Base-by-base conservation (phyloP, 2,888 invertebrate genomes). In the Maniola hyperantus region DNA sequence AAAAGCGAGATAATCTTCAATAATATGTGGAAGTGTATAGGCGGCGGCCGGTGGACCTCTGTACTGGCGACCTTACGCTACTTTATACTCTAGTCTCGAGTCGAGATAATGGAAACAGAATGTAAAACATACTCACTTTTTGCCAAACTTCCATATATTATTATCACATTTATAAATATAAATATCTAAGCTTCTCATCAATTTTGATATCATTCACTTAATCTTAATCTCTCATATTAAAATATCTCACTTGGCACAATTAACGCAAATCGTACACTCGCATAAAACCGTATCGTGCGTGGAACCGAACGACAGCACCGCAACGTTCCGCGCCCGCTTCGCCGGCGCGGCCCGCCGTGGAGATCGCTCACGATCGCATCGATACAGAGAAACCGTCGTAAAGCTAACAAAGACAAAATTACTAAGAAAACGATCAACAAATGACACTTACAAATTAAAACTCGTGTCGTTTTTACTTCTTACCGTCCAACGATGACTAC, bases 201-300 rank as follows among this genome's bases (percentile, higher is more conserved):
- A 91, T 89, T 91, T 91, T 90, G 90, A 91, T 89, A 90, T 88
- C 82, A 84, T 88, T 85, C 91, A 92, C 89, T 91, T 91, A 90
- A 90, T 85, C 90, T 92, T 91, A 91, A 88, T 84, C 82, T 88
- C 85, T 87, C 89, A 85, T 86, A 87, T 77, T 87, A 84, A 88
- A 89, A 88, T 86, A 91, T 89, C 89, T 90, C 90, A 89, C 90
- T 92, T 91, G 92, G 91, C 92, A 92, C 92, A 90, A 88, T 85
- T 84, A 89, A 90, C 87, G 85, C 86, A 89, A 89, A 87, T 85
- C 83, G 85, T 86, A 87, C 85, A 85, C 83, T 83, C 82, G 82
- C 84, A 85, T 83, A 84, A 83, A 84, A 85, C 85, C 83, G 69
- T 72, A 71, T 71, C 70, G 71, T 65, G 72, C 72, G 72, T 66